Evolutionary conservation across 1,140 invertebrate species (phyloP).

Genomic region (Drosophila kohkoa): DNA sequence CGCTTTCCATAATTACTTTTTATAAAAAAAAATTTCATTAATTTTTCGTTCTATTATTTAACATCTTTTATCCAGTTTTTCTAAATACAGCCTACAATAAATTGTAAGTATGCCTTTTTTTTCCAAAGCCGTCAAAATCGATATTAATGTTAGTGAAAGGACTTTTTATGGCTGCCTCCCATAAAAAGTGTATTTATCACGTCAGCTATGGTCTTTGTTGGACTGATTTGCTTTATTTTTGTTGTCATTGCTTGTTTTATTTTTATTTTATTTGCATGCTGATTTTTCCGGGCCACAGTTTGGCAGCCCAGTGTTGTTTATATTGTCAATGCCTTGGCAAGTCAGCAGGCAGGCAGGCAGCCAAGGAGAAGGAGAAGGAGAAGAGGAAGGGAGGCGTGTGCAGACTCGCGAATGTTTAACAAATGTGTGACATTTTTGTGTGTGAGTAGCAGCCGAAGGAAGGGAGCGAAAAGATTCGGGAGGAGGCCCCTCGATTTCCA

Average conservation of each 20-base stretch:
- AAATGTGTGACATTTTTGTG: slow-evolving; percentile 82
- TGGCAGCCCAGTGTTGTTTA: slow-evolving; percentile 72
- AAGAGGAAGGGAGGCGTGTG: slow-evolving; percentile 5
- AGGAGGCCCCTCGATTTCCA: slow-evolving; percentile 25
- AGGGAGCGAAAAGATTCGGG: not conserved
- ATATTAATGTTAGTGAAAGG: not conserved
- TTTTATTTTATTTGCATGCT: slow-evolving; percentile 80
- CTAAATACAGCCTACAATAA: too few relatives aligned
- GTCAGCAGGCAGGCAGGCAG: not conserved
- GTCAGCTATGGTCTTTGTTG: slow-evolving; percentile 2
- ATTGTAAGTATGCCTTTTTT: too few relatives aligned
- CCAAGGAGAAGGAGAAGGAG: not conserved
- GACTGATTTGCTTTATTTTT: slow-evolving; percentile 53
- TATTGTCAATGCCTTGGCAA: slow-evolving; percentile 46
- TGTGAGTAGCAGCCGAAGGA: slow-evolving; percentile 26
- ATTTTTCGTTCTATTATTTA: too few relatives aligned
- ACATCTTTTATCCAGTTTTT: too few relatives aligned
- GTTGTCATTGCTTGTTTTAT: slow-evolving; percentile 65
- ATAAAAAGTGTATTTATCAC: slow-evolving; percentile 10
- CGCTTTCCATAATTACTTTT: too few relatives aligned
- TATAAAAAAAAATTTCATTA: too few relatives aligned
- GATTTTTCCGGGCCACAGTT: slow-evolving; percentile 71
- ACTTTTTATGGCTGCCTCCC: not conserved
- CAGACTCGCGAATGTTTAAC: slow-evolving; percentile 79
- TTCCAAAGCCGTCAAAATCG: too few relatives aligned